Percentiles rank a stretch among this genome's conserved stretches.
These are phyloP conservation scores for Irena cyanogastra DNA, from an alignment of 2,113 vertebrate genomes.

Conservation along the genomic window DNA sequence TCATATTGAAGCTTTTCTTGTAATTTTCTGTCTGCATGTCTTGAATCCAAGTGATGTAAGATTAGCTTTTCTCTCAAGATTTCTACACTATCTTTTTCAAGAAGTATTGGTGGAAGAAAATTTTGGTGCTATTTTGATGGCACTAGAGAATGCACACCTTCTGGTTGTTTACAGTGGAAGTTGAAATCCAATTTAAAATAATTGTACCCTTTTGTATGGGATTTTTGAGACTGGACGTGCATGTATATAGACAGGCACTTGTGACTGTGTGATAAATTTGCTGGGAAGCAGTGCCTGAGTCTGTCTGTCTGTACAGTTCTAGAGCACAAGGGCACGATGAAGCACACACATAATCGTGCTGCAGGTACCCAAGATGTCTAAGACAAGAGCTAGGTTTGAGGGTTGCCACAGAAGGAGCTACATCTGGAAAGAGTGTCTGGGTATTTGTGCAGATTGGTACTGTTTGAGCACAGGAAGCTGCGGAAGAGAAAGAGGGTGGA, in stretches of 20 bases:
- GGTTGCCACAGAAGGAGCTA: background rate
- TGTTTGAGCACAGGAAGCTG: background rate
- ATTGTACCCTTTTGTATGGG: background rate
- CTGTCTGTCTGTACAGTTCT: background rate
- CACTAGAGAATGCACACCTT: background rate
- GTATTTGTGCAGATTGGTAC: background rate
- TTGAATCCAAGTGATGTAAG: background rate
- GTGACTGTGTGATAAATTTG: background rate
- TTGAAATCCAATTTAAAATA: background rate
- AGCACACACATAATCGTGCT: background rate
- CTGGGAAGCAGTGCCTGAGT: background rate
- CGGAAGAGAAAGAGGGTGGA: background rate
- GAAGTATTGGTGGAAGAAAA: background rate
- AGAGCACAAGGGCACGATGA: background rate
- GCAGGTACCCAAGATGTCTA: background rate
- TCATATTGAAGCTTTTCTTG: background rate
- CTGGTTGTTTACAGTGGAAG: background rate
- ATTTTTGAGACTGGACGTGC: background rate
- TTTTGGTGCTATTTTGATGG: background rate
- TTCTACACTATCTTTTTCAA: background rate
- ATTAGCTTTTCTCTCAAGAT: background rate
- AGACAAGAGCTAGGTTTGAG: background rate
- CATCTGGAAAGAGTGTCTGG: background rate
- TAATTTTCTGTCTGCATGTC: background rate
- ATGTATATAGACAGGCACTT: background rate